phyloP scores from a whole-genome alignment of 2,888 invertebrate genomes.

The Acleris laterana region DNA sequence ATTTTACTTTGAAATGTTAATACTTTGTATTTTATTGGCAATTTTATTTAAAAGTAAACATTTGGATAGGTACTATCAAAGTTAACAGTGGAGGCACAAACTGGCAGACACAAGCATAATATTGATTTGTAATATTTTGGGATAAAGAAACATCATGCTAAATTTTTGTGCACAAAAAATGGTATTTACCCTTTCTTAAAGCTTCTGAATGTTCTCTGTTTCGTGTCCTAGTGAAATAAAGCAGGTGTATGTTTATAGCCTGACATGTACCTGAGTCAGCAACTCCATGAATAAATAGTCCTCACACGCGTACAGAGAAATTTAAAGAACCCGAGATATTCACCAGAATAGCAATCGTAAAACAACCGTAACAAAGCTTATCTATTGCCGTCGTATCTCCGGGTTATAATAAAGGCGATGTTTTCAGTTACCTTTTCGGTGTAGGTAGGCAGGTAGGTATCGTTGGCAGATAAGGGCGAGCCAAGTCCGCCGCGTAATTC shows the following conservation, averaged over 20 bases:
- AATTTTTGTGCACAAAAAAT: background rate
- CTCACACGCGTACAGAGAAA: conserved; percentile 12
- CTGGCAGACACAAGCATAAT: background rate
- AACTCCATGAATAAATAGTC: conserved; percentile 22
- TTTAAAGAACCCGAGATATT: conserved; percentile 24
- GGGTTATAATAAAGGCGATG: conserved; percentile 31
- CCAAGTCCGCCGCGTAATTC: conserved; percentile 31
- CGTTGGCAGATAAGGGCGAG: conserved; percentile 32
- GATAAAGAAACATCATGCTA: background rate
- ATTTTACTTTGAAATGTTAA: too few species aligned
- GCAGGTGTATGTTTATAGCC: conserved; percentile 7
- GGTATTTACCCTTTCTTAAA: background rate
- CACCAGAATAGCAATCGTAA: conserved; percentile 20
- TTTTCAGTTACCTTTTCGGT: conserved; percentile 32
- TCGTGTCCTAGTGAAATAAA: conserved; percentile 11
- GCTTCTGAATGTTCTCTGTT: background rate
- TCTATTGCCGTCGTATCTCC: conserved; percentile 26
- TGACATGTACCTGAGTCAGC: background rate
- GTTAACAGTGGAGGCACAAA: too few species aligned
- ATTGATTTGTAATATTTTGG: background rate
- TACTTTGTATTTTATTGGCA: too few species aligned
- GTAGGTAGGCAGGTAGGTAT: conserved; percentile 24
- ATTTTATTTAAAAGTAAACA: too few species aligned
- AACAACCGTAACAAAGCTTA: conserved; percentile 23
- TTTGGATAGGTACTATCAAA: too few species aligned